phyloP scores from a whole-genome alignment of 2,797 vertebrate genomes.

The Echeneis naucrates region DNA sequence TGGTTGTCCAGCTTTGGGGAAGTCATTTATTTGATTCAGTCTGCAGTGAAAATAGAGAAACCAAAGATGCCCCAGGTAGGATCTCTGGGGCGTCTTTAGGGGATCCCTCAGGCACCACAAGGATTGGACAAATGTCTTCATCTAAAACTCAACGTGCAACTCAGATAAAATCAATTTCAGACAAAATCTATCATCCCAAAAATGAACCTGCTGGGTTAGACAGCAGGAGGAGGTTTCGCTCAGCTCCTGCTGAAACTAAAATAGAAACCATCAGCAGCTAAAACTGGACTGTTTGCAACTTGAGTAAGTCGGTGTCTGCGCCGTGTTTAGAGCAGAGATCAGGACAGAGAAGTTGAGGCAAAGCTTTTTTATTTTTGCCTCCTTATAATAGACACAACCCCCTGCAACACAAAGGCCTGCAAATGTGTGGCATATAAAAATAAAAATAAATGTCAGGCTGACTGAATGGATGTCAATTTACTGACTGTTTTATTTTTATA shows the following conservation, averaged over 20 bases:
- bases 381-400: not conserved
- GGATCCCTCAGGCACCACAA: not conserved
- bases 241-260: constrained; percentile 26
- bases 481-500: too few species aligned
- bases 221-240: not conserved
- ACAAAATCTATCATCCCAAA: not conserved
- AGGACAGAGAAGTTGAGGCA: not conserved
- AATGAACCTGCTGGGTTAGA: constrained; percentile 10
- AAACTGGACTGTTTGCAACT: constrained; percentile 36
- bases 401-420: not conserved
- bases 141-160: not conserved
- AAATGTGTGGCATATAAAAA: not conserved
- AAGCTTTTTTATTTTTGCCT: not conserved
- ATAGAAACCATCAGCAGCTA: constrained; percentile 44
- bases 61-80: not conserved
- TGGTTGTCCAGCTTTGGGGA: not conserved
- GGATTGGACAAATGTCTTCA: not conserved
- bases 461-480: not conserved
- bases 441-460: not conserved
- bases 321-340: constrained; percentile 5
- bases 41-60: not conserved
- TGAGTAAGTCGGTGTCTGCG: constrained; percentile 9
- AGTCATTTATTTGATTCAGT: not conserved
- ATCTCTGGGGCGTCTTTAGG: too few species aligned
- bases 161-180: not conserved